These are phyloP conservation scores for Tanytarsus gracilentus DNA, from an alignment of 2,888 invertebrate species.

Conservation along the genomic window DNA sequence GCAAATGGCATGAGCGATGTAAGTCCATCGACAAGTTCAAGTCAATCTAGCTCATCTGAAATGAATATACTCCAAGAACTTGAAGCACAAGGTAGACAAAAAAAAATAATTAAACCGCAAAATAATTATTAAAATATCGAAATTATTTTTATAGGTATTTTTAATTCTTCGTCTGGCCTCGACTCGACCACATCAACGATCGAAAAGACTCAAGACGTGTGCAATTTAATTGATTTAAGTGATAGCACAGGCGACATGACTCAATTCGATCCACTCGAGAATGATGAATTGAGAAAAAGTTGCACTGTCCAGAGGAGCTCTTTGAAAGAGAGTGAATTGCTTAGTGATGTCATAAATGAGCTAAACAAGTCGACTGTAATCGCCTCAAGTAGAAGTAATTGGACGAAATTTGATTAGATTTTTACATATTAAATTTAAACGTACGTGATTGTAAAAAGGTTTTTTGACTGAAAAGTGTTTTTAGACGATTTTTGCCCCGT, in stretches of 20 bases:
- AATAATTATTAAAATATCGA: too few relatives aligned
- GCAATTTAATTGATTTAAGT: slow-evolving; percentile 21
- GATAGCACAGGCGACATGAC: neutral
- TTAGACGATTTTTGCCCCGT: too few relatives aligned
- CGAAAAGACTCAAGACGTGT: neutral
- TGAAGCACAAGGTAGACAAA: slow-evolving; percentile 1
- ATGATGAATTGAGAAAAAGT: too few relatives aligned
- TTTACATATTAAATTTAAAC: too few relatives aligned
- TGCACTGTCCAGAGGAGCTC: too few relatives aligned
- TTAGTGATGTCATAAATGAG: slow-evolving; percentile 10
- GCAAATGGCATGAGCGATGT: neutral
- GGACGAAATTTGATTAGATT: slow-evolving; percentile 26
- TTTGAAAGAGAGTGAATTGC: too few relatives aligned
- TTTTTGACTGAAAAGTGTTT: too few relatives aligned
- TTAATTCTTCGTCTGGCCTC: too few relatives aligned
- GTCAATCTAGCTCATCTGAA: slow-evolving; percentile 37
- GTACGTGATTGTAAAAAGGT: too few relatives aligned
- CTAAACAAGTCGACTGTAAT: neutral
- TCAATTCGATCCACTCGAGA: neutral
- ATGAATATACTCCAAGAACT: slow-evolving; percentile 51
- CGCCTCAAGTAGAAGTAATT: slow-evolving; percentile 3
- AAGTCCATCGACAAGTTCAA: slow-evolving; percentile 13
- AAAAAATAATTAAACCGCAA: neutral
- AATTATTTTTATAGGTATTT: too few relatives aligned
- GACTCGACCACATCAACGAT: neutral